phyloP scores from a whole-genome alignment of 1,140 invertebrate species.

The Drosophila athabasca region DNA sequence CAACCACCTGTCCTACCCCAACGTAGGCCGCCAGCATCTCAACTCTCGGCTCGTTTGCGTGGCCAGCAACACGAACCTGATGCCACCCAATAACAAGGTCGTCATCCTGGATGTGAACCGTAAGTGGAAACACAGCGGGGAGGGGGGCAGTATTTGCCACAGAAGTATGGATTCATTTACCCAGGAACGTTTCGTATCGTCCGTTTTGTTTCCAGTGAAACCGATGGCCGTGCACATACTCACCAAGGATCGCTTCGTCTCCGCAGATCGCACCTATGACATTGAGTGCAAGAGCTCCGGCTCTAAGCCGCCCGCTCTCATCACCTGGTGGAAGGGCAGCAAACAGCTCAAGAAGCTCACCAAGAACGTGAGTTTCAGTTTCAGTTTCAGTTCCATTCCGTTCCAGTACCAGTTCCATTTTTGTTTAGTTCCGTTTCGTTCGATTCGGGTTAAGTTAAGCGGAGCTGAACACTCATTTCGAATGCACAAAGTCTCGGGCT shows the following conservation, averaged over 20 bases:
- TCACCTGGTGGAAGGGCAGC: constrained; percentile 94
- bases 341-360: constrained; percentile 90
- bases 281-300: constrained; percentile 92
- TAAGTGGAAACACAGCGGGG: constrained; percentile 85
- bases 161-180: not conserved
- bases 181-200: not conserved
- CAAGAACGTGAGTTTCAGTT: constrained; percentile 88
- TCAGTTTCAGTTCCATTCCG: no score
- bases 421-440: no score
- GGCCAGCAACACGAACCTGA: constrained; percentile 93
- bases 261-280: constrained; percentile 91
- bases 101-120: constrained; percentile 93
- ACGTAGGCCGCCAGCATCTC: constrained; percentile 90
- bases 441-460: not conserved
- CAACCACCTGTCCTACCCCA: constrained; percentile 90
- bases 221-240: constrained; percentile 91
- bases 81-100: constrained; percentile 88
- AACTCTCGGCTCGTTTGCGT: constrained; percentile 91
- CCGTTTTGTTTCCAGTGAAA: constrained; percentile 87
- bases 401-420: no score
- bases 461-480: constrained; percentile 30
- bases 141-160: no score
- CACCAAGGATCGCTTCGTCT: constrained; percentile 90
- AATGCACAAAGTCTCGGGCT: constrained; percentile 50
- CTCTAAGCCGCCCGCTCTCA: constrained; percentile 91